Evolutionary conservation across 2,797 vertebrate species (phyloP).

Genomic region (Silurus lanzhouensis): DNA sequence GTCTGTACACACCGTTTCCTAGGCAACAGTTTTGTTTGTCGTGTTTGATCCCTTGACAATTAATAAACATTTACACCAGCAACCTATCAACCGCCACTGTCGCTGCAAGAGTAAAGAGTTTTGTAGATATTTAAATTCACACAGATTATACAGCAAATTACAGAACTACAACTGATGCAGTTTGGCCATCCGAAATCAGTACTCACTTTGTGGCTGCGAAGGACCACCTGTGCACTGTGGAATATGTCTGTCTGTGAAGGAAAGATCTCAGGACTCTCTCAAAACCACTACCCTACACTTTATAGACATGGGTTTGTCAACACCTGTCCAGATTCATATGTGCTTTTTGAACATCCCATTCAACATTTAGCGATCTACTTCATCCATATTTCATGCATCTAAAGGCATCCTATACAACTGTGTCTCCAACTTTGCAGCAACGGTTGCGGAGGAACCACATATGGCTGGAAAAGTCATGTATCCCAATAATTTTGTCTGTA

Average conservation of each 20-base stretch:
- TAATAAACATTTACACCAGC: neutral
- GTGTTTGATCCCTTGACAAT: neutral
- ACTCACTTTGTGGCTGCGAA: neutral
- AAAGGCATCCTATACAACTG: too few relatives aligned
- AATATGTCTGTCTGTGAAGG: neutral
- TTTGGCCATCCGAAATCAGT: neutral
- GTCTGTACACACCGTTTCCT: neutral
- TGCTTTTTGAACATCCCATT: too few relatives aligned
- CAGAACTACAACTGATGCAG: neutral
- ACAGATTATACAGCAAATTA: neutral
- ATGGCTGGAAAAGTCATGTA: too few relatives aligned
- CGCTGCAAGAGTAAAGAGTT: neutral
- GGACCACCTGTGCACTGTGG: neutral
- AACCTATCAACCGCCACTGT: neutral
- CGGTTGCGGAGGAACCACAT: too few relatives aligned
- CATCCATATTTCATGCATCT: too few relatives aligned
- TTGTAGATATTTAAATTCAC: neutral
- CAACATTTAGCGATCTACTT: too few relatives aligned
- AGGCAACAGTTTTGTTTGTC: slow-evolving; percentile 22
- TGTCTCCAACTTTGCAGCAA: too few relatives aligned
- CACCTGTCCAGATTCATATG: too few relatives aligned
- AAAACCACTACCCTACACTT: neutral
- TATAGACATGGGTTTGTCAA: too few relatives aligned
- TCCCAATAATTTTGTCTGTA: too few relatives aligned
- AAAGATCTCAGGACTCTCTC: neutral